Conservation (phyloP, 2,888 invertebrate genomes). For the Sisyra nigra region DNA sequence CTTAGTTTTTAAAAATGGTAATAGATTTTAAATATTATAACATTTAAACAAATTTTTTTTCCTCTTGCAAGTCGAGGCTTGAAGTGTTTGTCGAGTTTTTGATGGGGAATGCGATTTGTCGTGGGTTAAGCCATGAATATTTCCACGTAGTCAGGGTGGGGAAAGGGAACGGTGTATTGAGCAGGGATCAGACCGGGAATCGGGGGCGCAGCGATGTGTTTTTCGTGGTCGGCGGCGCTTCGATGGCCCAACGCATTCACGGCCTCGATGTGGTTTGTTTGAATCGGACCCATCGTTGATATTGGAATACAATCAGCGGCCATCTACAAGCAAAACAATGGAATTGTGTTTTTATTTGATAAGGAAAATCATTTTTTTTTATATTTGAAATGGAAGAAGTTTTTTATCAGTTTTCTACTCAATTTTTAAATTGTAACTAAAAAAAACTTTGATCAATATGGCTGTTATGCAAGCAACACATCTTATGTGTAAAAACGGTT, state of each 20-base stretch:
- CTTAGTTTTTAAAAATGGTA: no score
- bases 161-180: background rate
- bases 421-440: no score
- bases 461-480: no score
- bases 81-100: no score
- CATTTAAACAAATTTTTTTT: no score
- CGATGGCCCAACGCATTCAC: constrained; percentile 9
- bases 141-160: constrained; percentile 5
- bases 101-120: background rate
- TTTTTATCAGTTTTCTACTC: no score
- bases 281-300: constrained; percentile 18
- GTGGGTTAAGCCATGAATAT: constrained; percentile 8
- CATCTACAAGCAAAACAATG: constrained; percentile 19
- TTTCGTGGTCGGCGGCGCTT: constrained; percentile 20
- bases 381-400: no score
- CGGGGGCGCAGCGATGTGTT: constrained; percentile 13
- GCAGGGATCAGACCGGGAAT: background rate
- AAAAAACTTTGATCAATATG: no score
- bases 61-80: no score
- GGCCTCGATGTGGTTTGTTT: constrained; percentile 22
- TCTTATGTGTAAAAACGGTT: no score
- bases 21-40: no score
- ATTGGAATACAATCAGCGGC: constrained; percentile 23
- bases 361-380: background rate
- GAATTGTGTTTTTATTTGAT: background rate